Base-by-base conservation (phyloP, 2,113 vertebrate species). In the Eudyptes chrysolophus region DNA sequence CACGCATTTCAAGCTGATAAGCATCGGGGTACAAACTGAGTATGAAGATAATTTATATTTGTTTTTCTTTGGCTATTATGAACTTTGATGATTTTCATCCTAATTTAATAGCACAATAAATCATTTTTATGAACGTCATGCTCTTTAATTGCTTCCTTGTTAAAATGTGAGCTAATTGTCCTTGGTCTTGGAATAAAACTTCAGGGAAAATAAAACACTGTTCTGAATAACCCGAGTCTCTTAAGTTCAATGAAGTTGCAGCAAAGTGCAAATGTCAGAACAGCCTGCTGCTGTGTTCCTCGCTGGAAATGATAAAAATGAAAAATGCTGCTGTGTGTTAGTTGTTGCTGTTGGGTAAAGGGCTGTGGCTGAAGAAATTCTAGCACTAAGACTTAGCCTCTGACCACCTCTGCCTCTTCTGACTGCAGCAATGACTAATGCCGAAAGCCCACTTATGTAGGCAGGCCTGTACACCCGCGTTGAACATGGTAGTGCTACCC, bases 111-210 rank as follows among this genome's bases (percentile, higher is more conserved):
- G 95, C 95, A 84, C 72, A 95, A 97, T 98, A 98, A 98, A 98
- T 98, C 97, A 97, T 97, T 97, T 95, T 98, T 97, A 97, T 97
- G 98, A 94, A 94, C 9, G 16, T 96, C 96, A 96, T 68, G 92
- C 79, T 70, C 95, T 98, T 98, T 97, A 98, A 98, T 98, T 96
- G 89, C 95, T 97, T 97, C 98, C 97, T 97, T 95, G 98, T 98
- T 98, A 98, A 98, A 98, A 98, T 97, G 97, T 97, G 96, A 98
- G 96, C 95, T 97, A 97, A 98, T 97, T 96, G 97, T 97, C 95
- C 89, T 95, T 38, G 85, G 94, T 96, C 90, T 76, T 54, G 38
- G 92, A 96, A 92, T 96, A 92, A 96, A 88, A 95, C 81, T 97
- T 97, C 89, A 97, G 95, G 88, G 96, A 96, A 93, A 97, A 98